These are phyloP conservation scores for Meteorus colon DNA, from an alignment of 2,888 invertebrate genomes.

Conservation along the genomic window DNA sequence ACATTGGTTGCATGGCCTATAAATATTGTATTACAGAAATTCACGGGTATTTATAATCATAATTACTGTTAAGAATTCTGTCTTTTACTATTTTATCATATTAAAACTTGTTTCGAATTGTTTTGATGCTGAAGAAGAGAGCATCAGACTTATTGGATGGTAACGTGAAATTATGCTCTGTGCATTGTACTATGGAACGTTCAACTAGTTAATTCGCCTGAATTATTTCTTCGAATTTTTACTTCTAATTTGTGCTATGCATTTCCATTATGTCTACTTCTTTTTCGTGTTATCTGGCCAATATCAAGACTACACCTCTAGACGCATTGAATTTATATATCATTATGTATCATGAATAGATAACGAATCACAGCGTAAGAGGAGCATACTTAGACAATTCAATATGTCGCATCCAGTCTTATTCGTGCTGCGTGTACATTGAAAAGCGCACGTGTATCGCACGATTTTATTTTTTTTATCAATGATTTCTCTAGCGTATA, in stretches of 20 bases:
- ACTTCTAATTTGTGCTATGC: not conserved
- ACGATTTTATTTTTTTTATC: not conserved
- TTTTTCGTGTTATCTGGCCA: conserved; percentile 2
- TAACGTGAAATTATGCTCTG: conserved; percentile 3
- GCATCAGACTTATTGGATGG: conserved; percentile 4
- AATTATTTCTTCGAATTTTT: not conserved
- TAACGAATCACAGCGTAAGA: conserved; percentile 28
- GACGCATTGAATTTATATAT: not conserved
- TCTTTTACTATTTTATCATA: not conserved
- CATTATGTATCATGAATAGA: conserved; percentile 16
- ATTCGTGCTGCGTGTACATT: not conserved
- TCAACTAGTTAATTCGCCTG: not conserved
- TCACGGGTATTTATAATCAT: not conserved
- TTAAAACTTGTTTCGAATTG: not conserved
- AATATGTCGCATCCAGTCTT: conserved; percentile 24
- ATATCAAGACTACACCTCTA: conserved; percentile 1
- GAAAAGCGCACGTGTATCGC: not conserved
- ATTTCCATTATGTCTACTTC: not conserved
- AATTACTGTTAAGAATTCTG: not conserved
- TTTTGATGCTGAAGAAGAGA: not conserved
- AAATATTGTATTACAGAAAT: not conserved
- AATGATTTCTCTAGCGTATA: not conserved
- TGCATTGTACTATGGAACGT: not conserved
- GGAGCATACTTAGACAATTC: conserved; percentile 11
- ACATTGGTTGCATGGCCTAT: not conserved